phyloP scores from a whole-genome alignment of 2,797 vertebrate species.

The Sarcoramphus papa region DNA sequence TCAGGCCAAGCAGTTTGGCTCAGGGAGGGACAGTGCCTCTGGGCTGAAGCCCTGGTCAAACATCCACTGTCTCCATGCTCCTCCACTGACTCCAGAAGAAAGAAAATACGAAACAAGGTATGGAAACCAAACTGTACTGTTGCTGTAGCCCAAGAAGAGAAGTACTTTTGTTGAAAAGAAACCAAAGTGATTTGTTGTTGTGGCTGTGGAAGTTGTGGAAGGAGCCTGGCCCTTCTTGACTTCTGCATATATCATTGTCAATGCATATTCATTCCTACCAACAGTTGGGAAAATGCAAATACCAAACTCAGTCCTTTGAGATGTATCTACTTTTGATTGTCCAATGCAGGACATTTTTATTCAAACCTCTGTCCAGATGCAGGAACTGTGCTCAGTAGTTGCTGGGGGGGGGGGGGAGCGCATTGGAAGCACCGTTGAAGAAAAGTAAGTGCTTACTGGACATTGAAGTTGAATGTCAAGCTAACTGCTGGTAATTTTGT shows the following conservation, averaged over 20 bases:
- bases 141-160: not conserved
- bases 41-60: not conserved
- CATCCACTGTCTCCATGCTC: not conserved
- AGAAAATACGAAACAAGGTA: not conserved
- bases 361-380: not conserved
- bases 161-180: not conserved
- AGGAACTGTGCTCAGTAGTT: not conserved
- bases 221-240: not conserved
- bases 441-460: not conserved
- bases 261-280: not conserved
- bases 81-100: not conserved
- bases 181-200: not conserved
- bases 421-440: not conserved
- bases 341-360: not conserved
- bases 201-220: not conserved
- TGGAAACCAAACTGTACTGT: not conserved
- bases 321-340: not conserved
- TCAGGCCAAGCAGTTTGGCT: not conserved
- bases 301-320: not conserved
- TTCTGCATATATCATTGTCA: not conserved
- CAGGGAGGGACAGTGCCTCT: not conserved
- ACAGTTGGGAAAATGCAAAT: not conserved
- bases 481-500: not conserved
- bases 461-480: not conserved
- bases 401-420: not conserved